phyloP scores from a whole-genome alignment of 2,113 vertebrate genomes.

The Coregonus clupeaformis region DNA sequence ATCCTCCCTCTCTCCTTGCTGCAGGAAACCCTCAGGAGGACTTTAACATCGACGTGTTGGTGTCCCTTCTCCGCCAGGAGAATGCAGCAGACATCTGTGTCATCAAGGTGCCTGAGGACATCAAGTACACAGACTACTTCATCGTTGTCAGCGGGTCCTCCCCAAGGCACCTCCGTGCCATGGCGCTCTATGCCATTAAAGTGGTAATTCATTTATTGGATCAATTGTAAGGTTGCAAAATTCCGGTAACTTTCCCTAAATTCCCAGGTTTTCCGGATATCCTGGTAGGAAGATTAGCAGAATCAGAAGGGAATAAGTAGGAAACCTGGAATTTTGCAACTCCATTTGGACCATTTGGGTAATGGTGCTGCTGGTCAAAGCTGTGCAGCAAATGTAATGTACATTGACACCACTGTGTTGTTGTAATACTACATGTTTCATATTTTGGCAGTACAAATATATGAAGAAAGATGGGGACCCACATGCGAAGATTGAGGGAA shows the following conservation, averaged over 20 bases:
- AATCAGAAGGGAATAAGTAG: too few relatives aligned
- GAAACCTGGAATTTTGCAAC: too few relatives aligned
- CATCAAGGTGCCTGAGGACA: conserved; percentile 80
- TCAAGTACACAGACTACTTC: conserved; percentile 86
- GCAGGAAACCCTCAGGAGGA: conserved; percentile 39
- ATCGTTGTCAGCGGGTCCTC: conserved; percentile 86
- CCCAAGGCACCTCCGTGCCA: conserved; percentile 85
- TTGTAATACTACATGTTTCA: background rate
- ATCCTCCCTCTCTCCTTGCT: background rate
- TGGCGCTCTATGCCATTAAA: conserved; percentile 88
- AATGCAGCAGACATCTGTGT: conserved; percentile 93
- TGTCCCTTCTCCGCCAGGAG: conserved; percentile 88
- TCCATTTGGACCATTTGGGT: too few relatives aligned
- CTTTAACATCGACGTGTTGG: conserved; percentile 82
- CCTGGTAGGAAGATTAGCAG: too few relatives aligned
- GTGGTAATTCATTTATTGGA: conserved; percentile 74
- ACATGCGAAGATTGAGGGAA: conserved; percentile 81
- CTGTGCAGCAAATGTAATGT: background rate
- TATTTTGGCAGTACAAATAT: conserved; percentile 82
- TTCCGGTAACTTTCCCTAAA: too few relatives aligned
- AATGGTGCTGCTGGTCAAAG: background rate
- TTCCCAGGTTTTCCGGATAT: too few relatives aligned
- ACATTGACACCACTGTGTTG: background rate
- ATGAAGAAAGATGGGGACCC: conserved; percentile 71
- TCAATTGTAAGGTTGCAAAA: background rate